These are phyloP conservation scores for Cordilura impudica DNA, from an alignment of 2,888 invertebrate genomes.

Conservation along the genomic window DNA sequence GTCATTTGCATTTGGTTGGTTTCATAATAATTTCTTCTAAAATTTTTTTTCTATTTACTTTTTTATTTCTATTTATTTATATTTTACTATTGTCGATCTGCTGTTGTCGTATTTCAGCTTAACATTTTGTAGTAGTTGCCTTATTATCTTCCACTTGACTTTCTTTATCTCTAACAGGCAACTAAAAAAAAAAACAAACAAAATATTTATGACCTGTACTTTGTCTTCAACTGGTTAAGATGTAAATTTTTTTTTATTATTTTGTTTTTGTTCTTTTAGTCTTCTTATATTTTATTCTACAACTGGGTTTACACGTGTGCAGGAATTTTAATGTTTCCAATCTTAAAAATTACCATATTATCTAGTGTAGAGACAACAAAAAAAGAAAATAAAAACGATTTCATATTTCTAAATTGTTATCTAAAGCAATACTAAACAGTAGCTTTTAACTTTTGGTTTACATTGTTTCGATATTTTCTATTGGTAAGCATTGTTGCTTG, in stretches of 20 bases:
- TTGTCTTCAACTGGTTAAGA: conserved; percentile 57
- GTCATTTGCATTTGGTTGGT: conserved; percentile 3
- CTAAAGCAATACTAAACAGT: conserved; percentile 30
- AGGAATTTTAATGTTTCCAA: conserved; percentile 58
- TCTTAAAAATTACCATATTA: conserved; percentile 57
- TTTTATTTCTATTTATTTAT: neutral
- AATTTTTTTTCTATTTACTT: neutral
- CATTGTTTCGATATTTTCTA: conserved; percentile 1
- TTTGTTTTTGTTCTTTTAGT: conserved; percentile 9
- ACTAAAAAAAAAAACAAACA: conserved; percentile 10
- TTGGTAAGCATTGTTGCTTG: conserved; percentile 9
- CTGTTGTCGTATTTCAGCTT: conserved; percentile 19
- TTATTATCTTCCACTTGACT: conserved; percentile 61
- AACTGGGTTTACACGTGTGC: conserved; percentile 59
- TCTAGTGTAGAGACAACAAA: conserved; percentile 42
- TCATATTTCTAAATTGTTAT: conserved; percentile 47
- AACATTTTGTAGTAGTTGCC: conserved; percentile 50
- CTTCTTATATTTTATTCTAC: conserved; percentile 32
- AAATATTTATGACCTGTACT: conserved; percentile 59
- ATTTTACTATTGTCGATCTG: conserved; percentile 39
- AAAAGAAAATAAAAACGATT: conserved; percentile 32
- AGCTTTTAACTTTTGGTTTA: conserved; percentile 36
- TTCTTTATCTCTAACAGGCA: conserved; percentile 56
- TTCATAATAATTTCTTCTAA: neutral
- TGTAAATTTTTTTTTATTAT: conserved; percentile 39